A percentile compares a stretch with the other conserved stretches of the same genome.
phyloP scores from a whole-genome alignment of 2,113 vertebrate genomes.

The Syngnathus typhle region DNA sequence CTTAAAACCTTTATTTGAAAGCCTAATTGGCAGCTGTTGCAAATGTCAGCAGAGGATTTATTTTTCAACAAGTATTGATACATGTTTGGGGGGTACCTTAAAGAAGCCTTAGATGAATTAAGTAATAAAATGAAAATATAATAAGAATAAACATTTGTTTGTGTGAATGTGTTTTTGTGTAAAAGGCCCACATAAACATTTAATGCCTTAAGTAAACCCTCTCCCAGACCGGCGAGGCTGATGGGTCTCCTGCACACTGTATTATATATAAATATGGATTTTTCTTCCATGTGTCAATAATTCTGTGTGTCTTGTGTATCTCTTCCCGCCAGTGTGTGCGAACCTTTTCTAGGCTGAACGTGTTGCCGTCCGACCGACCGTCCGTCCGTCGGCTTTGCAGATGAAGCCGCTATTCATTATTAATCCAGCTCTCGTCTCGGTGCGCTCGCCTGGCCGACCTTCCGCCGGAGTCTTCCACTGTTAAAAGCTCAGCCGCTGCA shows the following conservation, averaged over 20 bases:
- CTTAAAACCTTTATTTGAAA: not conserved
- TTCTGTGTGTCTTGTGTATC: constrained; percentile 20
- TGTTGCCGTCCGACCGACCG: constrained; percentile 23
- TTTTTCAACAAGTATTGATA: not conserved
- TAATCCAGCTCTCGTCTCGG: constrained; percentile 43
- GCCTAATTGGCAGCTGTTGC: not conserved
- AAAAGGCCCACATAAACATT: constrained; percentile 61
- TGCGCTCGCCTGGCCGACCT: constrained; percentile 49
- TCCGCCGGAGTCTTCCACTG: constrained; percentile 39
- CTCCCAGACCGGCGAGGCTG: constrained; percentile 48
- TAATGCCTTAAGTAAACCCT: constrained; percentile 66
- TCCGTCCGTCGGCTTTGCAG: constrained; percentile 20
- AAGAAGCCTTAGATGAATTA: not conserved
- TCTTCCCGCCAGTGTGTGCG: constrained; percentile 16
- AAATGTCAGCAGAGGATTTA: not conserved
- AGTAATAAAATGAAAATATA: not conserved
- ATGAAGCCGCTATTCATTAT: constrained; percentile 61
- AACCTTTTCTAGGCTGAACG: constrained; percentile 37
- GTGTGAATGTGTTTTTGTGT: constrained; percentile 13
- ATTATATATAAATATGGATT: constrained; percentile 69
- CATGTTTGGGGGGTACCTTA: not conserved
- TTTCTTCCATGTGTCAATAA: constrained; percentile 60
- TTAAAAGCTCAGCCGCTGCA: constrained; percentile 59
- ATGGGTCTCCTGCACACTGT: constrained; percentile 57
- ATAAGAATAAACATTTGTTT: no score